These are phyloP conservation scores for Melanotaenia maccullochi DNA, from an alignment of 2,797 vertebrate species.

Conservation along the genomic window DNA sequence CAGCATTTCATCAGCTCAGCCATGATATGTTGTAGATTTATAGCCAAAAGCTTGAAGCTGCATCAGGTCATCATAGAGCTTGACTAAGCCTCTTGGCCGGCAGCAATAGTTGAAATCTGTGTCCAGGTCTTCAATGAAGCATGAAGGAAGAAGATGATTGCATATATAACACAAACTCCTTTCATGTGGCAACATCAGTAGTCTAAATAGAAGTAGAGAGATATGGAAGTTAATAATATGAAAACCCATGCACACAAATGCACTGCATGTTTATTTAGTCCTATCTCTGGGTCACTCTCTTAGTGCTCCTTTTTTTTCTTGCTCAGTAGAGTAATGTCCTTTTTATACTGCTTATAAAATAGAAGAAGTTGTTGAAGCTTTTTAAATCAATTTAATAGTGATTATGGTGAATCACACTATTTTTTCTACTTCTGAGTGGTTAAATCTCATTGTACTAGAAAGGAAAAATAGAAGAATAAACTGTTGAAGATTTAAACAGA, in stretches of 20 bases:
- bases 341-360: not conserved
- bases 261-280: constrained; percentile 9
- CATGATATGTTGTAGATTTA: constrained; percentile 39
- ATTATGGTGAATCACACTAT: not conserved
- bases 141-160: constrained; percentile 64
- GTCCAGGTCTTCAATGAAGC: constrained; percentile 53
- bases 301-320: constrained; percentile 14
- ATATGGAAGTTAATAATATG: constrained; percentile 48
- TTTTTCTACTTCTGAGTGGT: constrained; percentile 14
- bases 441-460: not conserved
- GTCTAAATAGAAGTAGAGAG: constrained; percentile 48
- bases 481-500: constrained; percentile 7
- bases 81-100: constrained; percentile 25
- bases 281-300: not conserved
- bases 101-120: constrained; percentile 42
- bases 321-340: constrained; percentile 12
- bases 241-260: constrained; percentile 27
- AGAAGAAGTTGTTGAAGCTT: constrained; percentile 28
- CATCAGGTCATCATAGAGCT: constrained; percentile 27
- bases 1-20: constrained; percentile 30
- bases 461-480: constrained; percentile 7
- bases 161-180: constrained; percentile 46
- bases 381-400: constrained; percentile 6
- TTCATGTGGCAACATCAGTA: constrained; percentile 28
- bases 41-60: constrained; percentile 23